Conservation (phyloP, 2,113 vertebrate species). For the Hucho hucho region DNA sequence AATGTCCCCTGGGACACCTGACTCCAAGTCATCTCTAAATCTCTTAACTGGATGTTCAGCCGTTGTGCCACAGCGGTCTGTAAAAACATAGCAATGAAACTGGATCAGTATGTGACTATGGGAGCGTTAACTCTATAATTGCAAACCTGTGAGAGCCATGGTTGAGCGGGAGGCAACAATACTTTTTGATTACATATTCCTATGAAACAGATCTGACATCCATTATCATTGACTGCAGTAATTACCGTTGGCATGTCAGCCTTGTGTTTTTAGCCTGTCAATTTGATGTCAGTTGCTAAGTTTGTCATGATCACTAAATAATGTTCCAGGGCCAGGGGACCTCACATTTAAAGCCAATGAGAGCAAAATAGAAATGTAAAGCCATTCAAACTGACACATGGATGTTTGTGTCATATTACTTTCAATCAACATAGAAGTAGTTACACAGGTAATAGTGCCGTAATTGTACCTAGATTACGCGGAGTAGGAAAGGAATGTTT, state of each 20-base stretch:
- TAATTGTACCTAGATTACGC: too few species aligned
- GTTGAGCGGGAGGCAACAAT: background rate
- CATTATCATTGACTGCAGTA: too few species aligned
- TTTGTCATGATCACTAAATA: too few species aligned
- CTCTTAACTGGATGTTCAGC: background rate
- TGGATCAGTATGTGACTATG: background rate
- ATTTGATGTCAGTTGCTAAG: too few species aligned
- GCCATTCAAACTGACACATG: background rate
- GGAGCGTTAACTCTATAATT: background rate
- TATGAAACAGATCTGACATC: too few species aligned
- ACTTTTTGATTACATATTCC: background rate
- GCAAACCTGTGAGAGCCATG: background rate
- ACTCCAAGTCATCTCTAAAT: background rate
- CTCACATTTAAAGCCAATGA: too few species aligned
- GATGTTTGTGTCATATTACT: background rate
- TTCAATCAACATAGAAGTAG: too few species aligned
- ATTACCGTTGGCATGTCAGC: too few species aligned
- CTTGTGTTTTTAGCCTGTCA: too few species aligned
- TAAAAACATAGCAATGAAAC: background rate
- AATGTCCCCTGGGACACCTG: constrained; percentile 39
- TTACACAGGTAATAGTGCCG: too few species aligned
- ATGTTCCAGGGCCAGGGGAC: too few species aligned
- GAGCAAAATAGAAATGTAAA: background rate
- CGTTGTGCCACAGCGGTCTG: background rate
- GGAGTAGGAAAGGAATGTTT: too few species aligned